Conservation (phyloP, 2,113 vertebrate species). For the Campylorhamphus procurvoides region DNA sequence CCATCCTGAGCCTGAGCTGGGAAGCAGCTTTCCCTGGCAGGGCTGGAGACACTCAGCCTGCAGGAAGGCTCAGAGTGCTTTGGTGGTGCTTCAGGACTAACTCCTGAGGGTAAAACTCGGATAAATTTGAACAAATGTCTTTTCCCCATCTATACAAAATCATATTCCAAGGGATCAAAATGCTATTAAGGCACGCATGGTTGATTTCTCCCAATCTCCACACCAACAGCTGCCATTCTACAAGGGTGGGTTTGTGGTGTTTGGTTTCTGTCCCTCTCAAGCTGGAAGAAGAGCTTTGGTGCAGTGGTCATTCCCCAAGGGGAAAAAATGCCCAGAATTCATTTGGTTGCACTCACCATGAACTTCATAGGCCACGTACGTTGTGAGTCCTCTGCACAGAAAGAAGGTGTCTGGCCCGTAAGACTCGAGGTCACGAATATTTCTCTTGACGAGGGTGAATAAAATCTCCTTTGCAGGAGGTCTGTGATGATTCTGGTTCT, state of each 20-base stretch:
- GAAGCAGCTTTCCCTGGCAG: not conserved
- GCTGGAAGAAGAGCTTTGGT: not conserved
- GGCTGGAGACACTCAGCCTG: not conserved
- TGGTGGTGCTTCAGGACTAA: not conserved
- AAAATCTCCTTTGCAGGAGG: not conserved
- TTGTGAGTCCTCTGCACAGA: not conserved
- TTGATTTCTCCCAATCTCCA: not conserved
- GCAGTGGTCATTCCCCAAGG: accelerated
- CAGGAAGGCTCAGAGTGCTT: not conserved
- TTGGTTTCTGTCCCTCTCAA: not conserved
- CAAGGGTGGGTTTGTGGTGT: not conserved
- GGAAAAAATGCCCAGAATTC: not conserved
- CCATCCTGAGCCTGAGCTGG: not conserved
- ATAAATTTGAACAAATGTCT: not conserved
- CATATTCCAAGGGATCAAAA: not conserved
- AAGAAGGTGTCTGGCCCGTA: not conserved
- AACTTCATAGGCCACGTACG: not conserved
- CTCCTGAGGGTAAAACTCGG: not conserved
- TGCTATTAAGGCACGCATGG: not conserved
- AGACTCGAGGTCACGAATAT: not conserved
- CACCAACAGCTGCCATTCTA: not conserved
- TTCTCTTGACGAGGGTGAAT: not conserved
- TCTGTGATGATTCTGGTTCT: not conserved
- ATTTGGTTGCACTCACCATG: not conserved
- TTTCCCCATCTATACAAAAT: not conserved